Conservation (phyloP, 2,797 vertebrate species). For the Peromyscus aztecus region DNA sequence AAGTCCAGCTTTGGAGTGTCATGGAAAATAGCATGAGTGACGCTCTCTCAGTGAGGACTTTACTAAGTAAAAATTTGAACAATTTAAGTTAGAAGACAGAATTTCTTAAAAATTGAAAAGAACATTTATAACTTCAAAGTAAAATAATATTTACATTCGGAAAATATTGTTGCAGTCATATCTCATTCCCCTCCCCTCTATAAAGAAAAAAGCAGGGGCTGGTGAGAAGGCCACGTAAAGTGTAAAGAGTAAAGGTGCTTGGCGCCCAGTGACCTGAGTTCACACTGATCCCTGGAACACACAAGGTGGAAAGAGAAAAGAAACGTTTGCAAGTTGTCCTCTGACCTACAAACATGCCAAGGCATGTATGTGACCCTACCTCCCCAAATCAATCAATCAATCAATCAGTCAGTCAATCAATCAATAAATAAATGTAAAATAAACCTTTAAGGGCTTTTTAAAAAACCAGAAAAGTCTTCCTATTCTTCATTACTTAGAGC, state of each 20-base stretch:
- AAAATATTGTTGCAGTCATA: neutral
- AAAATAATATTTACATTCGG: constrained; percentile 50
- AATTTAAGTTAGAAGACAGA: constrained; percentile 46
- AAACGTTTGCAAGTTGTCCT: neutral
- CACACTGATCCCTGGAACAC: neutral
- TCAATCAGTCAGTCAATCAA: too few relatives aligned
- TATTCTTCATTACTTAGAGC: constrained; percentile 1
- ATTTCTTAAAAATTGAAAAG: constrained; percentile 23
- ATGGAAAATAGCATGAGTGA: neutral
- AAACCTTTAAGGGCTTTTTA: neutral
- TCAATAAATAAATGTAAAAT: neutral
- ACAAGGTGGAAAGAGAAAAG: neutral
- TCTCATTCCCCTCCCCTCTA: neutral
- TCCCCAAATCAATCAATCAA: neutral
- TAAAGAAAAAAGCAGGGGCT: neutral
- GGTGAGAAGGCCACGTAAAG: too few relatives aligned
- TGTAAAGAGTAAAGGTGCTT: neutral
- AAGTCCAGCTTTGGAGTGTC: neutral
- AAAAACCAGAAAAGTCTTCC: neutral
- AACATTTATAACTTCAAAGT: constrained; percentile 51
- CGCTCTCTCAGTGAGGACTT: neutral
- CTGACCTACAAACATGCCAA: neutral
- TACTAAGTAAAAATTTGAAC: neutral
- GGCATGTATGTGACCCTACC: neutral
- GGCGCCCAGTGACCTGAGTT: neutral